phyloP scores from a whole-genome alignment of 2,797 vertebrate genomes.

The Taeniopygia guttata region DNA sequence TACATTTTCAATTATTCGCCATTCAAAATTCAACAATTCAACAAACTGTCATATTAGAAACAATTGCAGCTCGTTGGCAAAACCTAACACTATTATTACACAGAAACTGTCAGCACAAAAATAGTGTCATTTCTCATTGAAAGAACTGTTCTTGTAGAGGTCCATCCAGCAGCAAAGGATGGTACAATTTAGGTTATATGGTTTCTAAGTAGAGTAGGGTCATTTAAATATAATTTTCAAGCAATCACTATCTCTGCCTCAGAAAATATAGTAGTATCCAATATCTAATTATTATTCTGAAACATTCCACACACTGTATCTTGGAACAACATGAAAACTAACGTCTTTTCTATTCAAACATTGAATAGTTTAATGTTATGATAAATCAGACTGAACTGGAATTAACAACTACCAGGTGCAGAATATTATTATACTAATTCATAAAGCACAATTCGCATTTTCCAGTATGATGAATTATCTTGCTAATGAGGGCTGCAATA shows the following conservation, averaged over 20 bases:
- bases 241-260: constrained; percentile 34
- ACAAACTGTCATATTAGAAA: constrained; percentile 60
- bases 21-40: constrained; percentile 61
- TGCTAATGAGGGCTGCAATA: constrained; percentile 61
- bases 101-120: constrained; percentile 50
- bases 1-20: constrained; percentile 54
- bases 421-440: constrained; percentile 68
- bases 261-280: constrained; percentile 43
- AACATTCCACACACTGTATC: constrained; percentile 14
- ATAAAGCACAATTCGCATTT: constrained; percentile 55
- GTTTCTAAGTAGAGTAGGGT: constrained; percentile 18
- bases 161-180: constrained; percentile 38
- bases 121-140: constrained; percentile 23
- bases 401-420: constrained; percentile 74
- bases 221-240: constrained; percentile 55
- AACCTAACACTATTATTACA: constrained; percentile 54
- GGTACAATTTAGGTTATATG: constrained; percentile 16
- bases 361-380: constrained; percentile 34
- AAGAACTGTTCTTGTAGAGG: constrained; percentile 5
- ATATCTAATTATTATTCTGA: constrained; percentile 59
- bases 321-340: constrained; percentile 56
- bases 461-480: constrained; percentile 67
- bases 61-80: constrained; percentile 42
- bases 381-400: constrained; percentile 61
- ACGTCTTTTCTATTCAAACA: constrained; percentile 65